Percentiles rank a stretch among this genome's conserved stretches.
Evolutionary conservation across 2,113 vertebrate genomes (phyloP).

Genomic region (Anolis carolinensis): DNA sequence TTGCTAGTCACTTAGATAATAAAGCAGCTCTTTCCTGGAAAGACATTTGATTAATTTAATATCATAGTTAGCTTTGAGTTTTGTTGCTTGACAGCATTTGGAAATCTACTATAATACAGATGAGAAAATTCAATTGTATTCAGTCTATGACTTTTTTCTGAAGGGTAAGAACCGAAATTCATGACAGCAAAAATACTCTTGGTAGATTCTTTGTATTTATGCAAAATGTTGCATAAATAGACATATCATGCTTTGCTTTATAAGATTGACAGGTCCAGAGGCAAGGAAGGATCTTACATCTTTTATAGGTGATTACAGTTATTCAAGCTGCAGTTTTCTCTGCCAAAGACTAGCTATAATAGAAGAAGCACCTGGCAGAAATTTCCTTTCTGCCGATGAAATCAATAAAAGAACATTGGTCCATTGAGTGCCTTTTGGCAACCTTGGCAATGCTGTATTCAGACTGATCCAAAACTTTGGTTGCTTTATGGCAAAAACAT

Average conservation of each 20-base stretch:
- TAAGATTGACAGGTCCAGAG: no score
- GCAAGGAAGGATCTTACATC: background rate
- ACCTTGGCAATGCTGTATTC: background rate
- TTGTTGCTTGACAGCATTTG: background rate
- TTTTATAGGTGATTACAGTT: background rate
- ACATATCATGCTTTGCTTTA: background rate
- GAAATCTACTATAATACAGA: background rate
- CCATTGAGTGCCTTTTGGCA: background rate
- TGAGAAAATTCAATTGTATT: background rate
- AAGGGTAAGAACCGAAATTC: background rate
- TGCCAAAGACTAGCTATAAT: no score
- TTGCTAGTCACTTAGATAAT: constrained; percentile 10
- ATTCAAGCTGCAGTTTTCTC: background rate
- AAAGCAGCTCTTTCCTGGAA: background rate
- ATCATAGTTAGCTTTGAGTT: constrained; percentile 1
- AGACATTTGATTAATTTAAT: background rate
- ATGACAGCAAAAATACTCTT: background rate
- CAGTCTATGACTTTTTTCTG: background rate
- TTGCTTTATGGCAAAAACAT: background rate
- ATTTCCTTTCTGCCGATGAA: background rate
- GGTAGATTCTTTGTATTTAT: background rate
- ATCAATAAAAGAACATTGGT: background rate
- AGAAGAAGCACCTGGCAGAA: background rate
- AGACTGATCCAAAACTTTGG: background rate
- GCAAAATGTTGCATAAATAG: background rate